Evolutionary conservation across 2,888 invertebrate species (phyloP).

Genomic region (Xestobium rufovillosum): DNA sequence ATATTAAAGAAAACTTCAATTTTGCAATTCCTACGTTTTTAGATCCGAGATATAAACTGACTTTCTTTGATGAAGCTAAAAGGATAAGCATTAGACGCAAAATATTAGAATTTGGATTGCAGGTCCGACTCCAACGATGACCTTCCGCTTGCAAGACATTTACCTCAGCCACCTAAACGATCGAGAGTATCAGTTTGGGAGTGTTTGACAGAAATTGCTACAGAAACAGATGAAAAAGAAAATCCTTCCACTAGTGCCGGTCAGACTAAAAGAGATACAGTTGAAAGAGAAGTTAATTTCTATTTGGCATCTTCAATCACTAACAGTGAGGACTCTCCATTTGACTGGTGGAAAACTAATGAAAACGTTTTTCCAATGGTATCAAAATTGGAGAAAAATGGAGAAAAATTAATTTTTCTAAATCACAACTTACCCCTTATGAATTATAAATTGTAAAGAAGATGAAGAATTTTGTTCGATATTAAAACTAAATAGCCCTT

Average conservation of each 20-base stretch:
- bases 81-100: not conserved
- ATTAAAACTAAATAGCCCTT: too few species aligned
- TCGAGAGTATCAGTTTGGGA: slow-evolving; percentile 1
- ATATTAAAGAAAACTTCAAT: not conserved
- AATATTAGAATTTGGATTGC: not conserved
- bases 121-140: not conserved
- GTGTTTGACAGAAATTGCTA: slow-evolving; percentile 2
- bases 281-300: slow-evolving; percentile 4
- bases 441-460: too few species aligned
- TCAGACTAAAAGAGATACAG: not conserved
- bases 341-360: slow-evolving; percentile 6
- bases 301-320: not conserved
- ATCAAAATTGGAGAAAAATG: too few species aligned
- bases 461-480: too few species aligned
- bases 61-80: not conserved
- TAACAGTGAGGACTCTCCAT: not conserved
- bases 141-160: not conserved
- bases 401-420: too few species aligned
- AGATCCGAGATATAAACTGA: slow-evolving; percentile 3
- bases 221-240: not conserved
- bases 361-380: slow-evolving; percentile 4
- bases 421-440: too few species aligned
- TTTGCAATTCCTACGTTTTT: not conserved
- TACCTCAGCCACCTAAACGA: not conserved
- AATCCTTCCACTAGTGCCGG: not conserved